phyloP scores from a whole-genome alignment of 2,888 invertebrate species.

The Lagria hirta region DNA sequence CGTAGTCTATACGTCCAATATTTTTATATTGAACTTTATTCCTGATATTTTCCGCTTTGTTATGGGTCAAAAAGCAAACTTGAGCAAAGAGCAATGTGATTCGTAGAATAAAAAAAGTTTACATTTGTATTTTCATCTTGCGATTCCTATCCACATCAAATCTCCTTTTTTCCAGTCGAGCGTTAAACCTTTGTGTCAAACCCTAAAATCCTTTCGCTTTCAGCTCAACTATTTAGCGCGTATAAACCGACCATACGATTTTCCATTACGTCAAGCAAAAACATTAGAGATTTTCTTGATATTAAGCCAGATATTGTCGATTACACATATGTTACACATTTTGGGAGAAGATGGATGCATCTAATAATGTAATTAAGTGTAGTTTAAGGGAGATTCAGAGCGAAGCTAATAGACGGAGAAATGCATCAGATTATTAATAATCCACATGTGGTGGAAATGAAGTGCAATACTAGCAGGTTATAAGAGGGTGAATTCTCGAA shows the following conservation, averaged over 20 bases:
- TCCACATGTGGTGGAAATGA: slow-evolving; percentile 31
- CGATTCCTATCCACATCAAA: not conserved
- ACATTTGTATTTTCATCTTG: too few relatives aligned
- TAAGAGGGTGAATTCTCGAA: too few relatives aligned
- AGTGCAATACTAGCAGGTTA: slow-evolving; percentile 27
- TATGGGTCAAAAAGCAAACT: too few relatives aligned
- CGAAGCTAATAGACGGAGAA: slow-evolving; percentile 1
- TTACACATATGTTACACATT: slow-evolving; percentile 2
- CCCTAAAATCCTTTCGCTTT: slow-evolving; percentile 3
- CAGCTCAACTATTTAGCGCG: slow-evolving; percentile 2
- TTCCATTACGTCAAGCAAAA: not conserved
- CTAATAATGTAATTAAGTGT: slow-evolving; percentile 1
- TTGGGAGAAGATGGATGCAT: too few relatives aligned
- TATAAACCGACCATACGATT: slow-evolving; percentile 1
- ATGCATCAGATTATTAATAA: slow-evolving; percentile 25
- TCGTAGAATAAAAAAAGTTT: too few relatives aligned
- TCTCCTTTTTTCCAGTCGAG: not conserved
- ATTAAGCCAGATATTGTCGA: not conserved
- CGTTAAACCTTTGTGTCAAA: slow-evolving; percentile 1
- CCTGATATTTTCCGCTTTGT: too few relatives aligned
- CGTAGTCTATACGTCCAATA: too few relatives aligned
- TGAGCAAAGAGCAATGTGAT: too few relatives aligned
- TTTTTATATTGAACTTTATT: too few relatives aligned
- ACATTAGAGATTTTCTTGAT: slow-evolving; percentile 1
- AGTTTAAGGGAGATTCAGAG: too few relatives aligned